Evolutionary conservation across 2,113 vertebrate genomes (phyloP), one percentile per base, ranked within the genome.

Genomic region (Dryoscopus gambensis): DNA sequence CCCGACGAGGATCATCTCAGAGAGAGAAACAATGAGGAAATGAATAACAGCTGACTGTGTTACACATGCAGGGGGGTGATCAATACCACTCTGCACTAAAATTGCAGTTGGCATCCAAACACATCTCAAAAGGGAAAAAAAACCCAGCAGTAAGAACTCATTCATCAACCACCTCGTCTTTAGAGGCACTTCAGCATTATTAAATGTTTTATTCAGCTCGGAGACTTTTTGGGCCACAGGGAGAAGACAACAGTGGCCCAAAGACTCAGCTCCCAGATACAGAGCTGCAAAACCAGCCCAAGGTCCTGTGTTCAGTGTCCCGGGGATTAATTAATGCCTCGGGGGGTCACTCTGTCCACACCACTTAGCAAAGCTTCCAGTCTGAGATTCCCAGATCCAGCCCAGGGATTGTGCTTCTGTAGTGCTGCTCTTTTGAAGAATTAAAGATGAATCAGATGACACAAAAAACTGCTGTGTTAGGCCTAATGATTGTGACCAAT

Each of bases 71-170:
- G 33, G 62, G 52, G 35, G 65, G 67, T 89, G 87, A 95, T 96
- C 96, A 59, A 96, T 97, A 96, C 39, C 75, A 68, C 70, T 89
- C 89, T 13, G 50, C 71, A 21, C 52, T 64, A 5, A 71, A 86
- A 88, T 39, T 50, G 42, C 25, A 46, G n/a, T 10, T 86, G 64
- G 71, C 67, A 84, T 80, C 57, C 76, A 84, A 83, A 82, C 74
- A 79, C 70, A 25, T 46, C 39, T 74, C 40, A 19, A 22, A 82
- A 53, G 56, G 65, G 13, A 7, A 33, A 56, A 35, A 56, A 49
- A 40, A 76, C 10, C 15, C 70, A 6, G 17, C 30, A 80, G 22
- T 59, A 88, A 63, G 75, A 65, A 88, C 40, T 67, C 31, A 77
- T 92, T 86, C 33, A 92, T 81, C 87, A 92, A 42, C 0, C 2